Conservation (phyloP, 92 coral and sea anemone genomes). For the Anthopleura xanthogrammica region DNA sequence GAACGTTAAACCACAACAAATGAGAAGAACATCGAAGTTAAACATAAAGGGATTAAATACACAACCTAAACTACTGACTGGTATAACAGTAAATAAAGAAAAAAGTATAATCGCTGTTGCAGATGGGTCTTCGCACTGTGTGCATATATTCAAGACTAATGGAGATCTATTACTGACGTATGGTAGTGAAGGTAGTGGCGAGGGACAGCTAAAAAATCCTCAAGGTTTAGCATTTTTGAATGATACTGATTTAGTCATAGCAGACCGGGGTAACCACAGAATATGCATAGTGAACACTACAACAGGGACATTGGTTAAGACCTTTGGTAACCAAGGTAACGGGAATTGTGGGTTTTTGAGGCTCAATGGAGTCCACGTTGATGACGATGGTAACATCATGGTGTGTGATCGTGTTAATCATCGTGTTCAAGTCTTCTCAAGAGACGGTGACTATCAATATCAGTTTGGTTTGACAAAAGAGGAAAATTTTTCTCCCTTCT, state of each 20-base stretch:
- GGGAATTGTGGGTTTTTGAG: not conserved
- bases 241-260: slow-evolving; percentile 7
- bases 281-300: not conserved
- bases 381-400: slow-evolving; percentile 15
- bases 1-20: too few species aligned
- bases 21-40: too few species aligned
- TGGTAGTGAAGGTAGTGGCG: not conserved
- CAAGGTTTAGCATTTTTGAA: slow-evolving; percentile 2
- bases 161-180: not conserved
- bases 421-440: slow-evolving; percentile 18
- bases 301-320: not conserved
- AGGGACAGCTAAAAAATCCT: not conserved
- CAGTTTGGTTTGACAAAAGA: not conserved
- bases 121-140: slow-evolving; percentile 7
- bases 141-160: not conserved
- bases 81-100: not conserved
- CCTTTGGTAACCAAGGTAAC: slow-evolving; percentile 12
- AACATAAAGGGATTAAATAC: too few species aligned
- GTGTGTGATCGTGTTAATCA: not conserved
- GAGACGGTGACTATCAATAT: slow-evolving; percentile 14
- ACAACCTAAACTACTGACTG: too few species aligned
- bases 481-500: not conserved
- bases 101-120: not conserved
- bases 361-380: slow-evolving; percentile 8
- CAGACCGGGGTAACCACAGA: not conserved